Evolutionary conservation across 2,797 vertebrate genomes (phyloP), one percentile per base, ranked within the genome.

Genomic region (Pogoniulus pusillus): DNA sequence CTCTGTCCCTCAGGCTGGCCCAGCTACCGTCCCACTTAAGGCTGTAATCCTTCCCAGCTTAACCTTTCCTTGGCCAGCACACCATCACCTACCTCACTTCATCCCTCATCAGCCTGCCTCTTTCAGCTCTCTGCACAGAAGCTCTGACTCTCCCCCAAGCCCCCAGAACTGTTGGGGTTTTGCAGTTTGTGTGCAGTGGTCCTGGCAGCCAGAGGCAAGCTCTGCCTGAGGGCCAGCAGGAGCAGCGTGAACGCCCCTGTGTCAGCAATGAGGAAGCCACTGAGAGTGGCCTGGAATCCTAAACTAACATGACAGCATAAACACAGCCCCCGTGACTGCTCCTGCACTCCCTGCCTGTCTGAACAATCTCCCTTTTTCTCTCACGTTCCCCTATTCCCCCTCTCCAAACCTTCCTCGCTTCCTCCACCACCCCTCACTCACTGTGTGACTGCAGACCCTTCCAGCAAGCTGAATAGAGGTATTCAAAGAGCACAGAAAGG

Each of bases 251-350:
- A 64, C 4, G 0, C 24, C 92, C 72, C 82, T 74, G 49, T 82
- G 41, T 64, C 93, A 90, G 91, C 91, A 93, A 71, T 47, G 94
- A 94, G 82, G 82, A 90, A 95, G 82, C 86, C 82, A 89, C 87
- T 82, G 94, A 93, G 75, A 87, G 75, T 87, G 90, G 91, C 91
- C 86, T 93, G 93, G 83, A 93, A 90, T 93, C 86, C 86, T 94
- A 89, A 93, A 63, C 78, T 93, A 96, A 95, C 75, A 71, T 88
- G 93, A 95, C 86, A 85, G 88, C 76, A 85, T 91, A 95, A 96
- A 96, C 75, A 93, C 49, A 89, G 86, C 53, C 64, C 58, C 64
- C 70, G 82, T 89, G 78, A 76, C 24, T 84, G 74, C 80, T 91
- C 58, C n/a, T 57, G 41, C 63, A 60, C 39, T 87, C 69, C 90